phyloP scores from a whole-genome alignment of 1,140 invertebrate genomes.

The Zaprionus ornatus region DNA sequence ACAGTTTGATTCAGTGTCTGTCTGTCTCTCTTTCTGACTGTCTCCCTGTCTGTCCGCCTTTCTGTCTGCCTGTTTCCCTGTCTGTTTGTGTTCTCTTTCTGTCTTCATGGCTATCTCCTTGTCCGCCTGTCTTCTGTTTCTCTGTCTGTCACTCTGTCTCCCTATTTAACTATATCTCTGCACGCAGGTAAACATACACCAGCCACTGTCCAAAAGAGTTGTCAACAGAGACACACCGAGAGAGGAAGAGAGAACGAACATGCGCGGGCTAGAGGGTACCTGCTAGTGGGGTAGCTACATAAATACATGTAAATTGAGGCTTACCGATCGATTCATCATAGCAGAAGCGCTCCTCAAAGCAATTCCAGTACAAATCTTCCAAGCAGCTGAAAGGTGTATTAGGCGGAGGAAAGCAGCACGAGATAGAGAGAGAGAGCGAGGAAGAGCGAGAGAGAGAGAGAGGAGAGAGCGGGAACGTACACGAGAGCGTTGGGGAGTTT shows the following conservation, averaged over 20 bases:
- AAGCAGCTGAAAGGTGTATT: slow-evolving; percentile 84
- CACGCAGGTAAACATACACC: background rate
- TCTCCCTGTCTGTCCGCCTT: background rate
- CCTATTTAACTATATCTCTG: background rate
- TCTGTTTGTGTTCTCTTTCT: background rate
- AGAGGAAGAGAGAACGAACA: background rate
- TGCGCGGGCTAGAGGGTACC: background rate
- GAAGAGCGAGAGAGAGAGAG: background rate
- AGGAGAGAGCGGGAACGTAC: background rate
- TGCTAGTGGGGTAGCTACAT: background rate
- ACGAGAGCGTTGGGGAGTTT: slow-evolving; percentile 2
- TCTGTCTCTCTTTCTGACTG: background rate
- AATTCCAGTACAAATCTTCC: slow-evolving; percentile 86
- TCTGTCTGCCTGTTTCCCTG: background rate
- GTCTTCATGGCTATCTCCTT: background rate
- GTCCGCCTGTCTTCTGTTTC: background rate
- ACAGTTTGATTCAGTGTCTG: too few relatives aligned
- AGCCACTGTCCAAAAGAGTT: background rate
- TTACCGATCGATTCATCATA: slow-evolving; percentile 86
- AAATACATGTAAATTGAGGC: slow-evolving; percentile 50
- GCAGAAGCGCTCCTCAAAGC: slow-evolving; percentile 86
- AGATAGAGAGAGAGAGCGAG: background rate
- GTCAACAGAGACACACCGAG: background rate
- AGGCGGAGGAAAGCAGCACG: slow-evolving; percentile 1
- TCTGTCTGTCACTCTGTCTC: background rate